Percentiles rank a stretch among this genome's conserved stretches.
Conservation (phyloP, 2,797 vertebrate species). For the Crax fasciolata region DNA sequence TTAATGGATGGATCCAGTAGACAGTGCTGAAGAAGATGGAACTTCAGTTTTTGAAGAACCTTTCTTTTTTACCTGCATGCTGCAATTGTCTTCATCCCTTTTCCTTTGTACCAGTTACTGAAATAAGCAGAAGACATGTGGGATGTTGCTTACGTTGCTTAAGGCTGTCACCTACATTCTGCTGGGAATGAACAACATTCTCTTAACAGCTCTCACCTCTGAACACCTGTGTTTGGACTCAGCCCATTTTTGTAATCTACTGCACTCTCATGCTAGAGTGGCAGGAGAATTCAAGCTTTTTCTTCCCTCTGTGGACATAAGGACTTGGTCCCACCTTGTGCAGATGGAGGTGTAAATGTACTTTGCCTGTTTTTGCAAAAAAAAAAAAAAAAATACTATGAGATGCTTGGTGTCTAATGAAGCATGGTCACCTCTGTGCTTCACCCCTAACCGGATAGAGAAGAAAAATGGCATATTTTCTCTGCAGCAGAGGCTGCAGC, state of each 20-base stretch:
- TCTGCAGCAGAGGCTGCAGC: background rate
- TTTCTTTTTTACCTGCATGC: fast-evolving
- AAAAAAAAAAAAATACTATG: background rate
- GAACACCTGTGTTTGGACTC: background rate
- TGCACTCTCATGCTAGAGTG: background rate
- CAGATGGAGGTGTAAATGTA: too few species aligned
- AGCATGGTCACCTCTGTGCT: background rate
- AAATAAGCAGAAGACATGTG: background rate
- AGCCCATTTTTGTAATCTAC: background rate
- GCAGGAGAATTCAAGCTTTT: background rate
- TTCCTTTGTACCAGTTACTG: background rate
- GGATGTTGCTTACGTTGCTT: background rate
- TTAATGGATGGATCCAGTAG: background rate
- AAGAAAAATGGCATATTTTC: background rate
- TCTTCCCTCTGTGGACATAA: background rate
- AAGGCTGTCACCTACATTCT: background rate
- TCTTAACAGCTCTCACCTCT: background rate
- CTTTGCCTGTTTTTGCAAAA: background rate
- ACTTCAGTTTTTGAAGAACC: background rate
- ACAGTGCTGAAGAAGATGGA: background rate
- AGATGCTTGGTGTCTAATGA: background rate
- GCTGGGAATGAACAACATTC: background rate
- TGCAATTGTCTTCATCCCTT: background rate
- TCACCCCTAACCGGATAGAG: fast-evolving
- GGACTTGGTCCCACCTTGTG: background rate